Conservation (phyloP, 1,140 invertebrate species). For the Atopsyche davidsoni region DNA sequence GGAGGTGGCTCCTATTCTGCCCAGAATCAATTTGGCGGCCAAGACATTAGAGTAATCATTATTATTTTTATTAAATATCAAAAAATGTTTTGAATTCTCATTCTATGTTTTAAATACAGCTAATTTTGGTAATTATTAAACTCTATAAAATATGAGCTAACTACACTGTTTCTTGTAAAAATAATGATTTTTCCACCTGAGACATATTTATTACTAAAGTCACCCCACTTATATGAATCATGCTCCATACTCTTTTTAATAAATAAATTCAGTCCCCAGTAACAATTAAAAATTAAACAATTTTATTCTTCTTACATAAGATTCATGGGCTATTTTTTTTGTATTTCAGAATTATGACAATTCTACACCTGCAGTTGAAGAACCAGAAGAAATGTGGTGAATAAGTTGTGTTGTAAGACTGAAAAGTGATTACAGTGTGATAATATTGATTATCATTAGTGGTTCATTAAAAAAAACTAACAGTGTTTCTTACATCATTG, state of each 20-base stretch:
- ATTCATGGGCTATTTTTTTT: too few relatives aligned
- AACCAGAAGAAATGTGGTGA: slow-evolving; percentile 20
- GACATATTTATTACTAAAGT: background rate
- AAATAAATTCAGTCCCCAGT: too few relatives aligned
- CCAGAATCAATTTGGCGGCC: slow-evolving; percentile 42
- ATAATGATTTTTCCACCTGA: background rate
- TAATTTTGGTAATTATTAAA: too few relatives aligned
- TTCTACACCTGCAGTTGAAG: background rate
- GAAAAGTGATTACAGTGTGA: slow-evolving; percentile 1
- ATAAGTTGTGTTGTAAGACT: background rate
- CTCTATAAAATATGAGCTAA: too few relatives aligned
- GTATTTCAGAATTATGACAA: slow-evolving; percentile 18
- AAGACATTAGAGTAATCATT: slow-evolving; percentile 42
- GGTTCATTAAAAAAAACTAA: too few relatives aligned
- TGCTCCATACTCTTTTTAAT: too few relatives aligned
- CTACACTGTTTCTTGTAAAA: too few relatives aligned
- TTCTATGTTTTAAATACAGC: background rate
- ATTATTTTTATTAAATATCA: too few relatives aligned
- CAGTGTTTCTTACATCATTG: too few relatives aligned
- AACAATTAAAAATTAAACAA: background rate
- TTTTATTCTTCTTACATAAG: background rate
- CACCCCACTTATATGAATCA: background rate
- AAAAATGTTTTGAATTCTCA: background rate
- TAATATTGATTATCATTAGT: too few relatives aligned
- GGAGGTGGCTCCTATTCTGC: slow-evolving; percentile 39